These are phyloP conservation scores for Eremophila alpestris DNA, from an alignment of 2,797 vertebrate species.

Conservation along the genomic window DNA sequence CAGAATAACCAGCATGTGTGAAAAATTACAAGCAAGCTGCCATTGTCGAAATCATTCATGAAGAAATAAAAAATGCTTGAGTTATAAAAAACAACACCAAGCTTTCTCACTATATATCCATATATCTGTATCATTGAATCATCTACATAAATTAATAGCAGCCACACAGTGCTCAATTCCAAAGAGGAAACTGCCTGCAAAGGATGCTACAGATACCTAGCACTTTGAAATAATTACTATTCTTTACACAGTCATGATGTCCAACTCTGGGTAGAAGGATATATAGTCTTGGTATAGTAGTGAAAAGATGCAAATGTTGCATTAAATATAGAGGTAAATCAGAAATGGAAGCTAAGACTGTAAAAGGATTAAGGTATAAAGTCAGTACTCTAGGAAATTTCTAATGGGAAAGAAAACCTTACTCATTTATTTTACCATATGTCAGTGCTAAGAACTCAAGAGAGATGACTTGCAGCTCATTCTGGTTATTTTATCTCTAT, in stretches of 20 bases:
- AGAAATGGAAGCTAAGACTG: neutral
- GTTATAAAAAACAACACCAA: neutral
- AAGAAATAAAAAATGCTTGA: neutral
- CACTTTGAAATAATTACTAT: neutral
- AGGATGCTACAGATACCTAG: neutral
- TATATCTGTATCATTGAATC: neutral
- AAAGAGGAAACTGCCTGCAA: neutral
- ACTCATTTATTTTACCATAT: neutral
- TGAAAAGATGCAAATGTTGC: neutral
- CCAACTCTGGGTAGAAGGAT: neutral
- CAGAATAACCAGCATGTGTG: neutral
- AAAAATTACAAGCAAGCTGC: neutral
- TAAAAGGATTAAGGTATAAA: neutral
- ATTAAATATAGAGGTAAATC: neutral
- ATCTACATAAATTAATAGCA: neutral
- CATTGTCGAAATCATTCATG: neutral
- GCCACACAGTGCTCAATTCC: neutral
- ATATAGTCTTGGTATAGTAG: neutral
- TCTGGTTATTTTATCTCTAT: constrained; percentile 11
- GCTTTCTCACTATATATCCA: neutral
- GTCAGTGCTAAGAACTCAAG: neutral
- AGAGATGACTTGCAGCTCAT: neutral
- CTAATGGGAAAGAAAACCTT: neutral
- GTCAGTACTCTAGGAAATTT: neutral
- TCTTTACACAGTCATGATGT: neutral